Conservation (phyloP, 2,797 vertebrate genomes). For the Catamblyrhynchus diadema region DNA sequence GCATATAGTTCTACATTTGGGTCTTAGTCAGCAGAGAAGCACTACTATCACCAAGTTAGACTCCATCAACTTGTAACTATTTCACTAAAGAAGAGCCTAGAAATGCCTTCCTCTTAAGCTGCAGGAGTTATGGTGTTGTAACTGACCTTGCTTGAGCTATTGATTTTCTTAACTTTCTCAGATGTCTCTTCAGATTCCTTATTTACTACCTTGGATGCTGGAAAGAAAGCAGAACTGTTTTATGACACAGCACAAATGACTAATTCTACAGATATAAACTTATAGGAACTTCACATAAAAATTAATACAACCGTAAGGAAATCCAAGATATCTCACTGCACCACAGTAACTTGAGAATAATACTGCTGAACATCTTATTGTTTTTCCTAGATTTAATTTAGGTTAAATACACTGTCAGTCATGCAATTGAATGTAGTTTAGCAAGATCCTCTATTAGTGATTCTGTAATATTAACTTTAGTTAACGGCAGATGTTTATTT, state of each 20-base stretch:
- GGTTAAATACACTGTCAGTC: neutral
- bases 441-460: neutral
- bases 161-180: slow-evolving; percentile 77
- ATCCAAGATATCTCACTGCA: neutral
- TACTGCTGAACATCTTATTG: neutral
- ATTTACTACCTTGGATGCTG: slow-evolving; percentile 29
- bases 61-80: neutral
- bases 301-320: neutral
- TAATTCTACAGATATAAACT: neutral
- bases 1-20: neutral
- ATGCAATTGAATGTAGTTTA: neutral
- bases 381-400: neutral
- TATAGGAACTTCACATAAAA: neutral
- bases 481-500: neutral
- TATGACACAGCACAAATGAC: neutral
- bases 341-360: neutral
- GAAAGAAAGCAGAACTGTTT: slow-evolving; percentile 22
- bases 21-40: neutral
- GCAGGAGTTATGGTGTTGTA: neutral
- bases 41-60: neutral
- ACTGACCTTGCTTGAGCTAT: slow-evolving; percentile 82
- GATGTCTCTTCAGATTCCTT: slow-evolving; percentile 56
- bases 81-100: neutral
- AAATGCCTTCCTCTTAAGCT: neutral
- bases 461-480: neutral